These are phyloP conservation scores for Pangasianodon gigas DNA, from an alignment of 2,113 vertebrate genomes.

Conservation along the genomic window DNA sequence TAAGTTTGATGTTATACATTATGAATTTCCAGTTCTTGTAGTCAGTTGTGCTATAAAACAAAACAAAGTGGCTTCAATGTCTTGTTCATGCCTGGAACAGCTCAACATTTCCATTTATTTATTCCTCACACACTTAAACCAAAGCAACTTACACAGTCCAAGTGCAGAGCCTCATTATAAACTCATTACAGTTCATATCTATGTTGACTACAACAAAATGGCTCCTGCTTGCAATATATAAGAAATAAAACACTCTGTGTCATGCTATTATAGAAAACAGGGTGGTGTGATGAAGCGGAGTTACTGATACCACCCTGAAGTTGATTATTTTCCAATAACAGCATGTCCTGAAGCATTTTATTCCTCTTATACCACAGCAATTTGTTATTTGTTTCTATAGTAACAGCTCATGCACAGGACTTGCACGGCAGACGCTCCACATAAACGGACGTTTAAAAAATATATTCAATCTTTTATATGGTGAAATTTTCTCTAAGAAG, in stretches of 20 bases:
- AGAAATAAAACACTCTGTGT: background rate
- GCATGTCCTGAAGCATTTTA: background rate
- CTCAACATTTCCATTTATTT: constrained; percentile 13
- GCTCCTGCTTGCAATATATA: background rate
- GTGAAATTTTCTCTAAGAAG: background rate
- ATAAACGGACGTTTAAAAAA: too few species aligned
- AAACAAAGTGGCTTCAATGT: background rate
- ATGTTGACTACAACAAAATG: too few species aligned
- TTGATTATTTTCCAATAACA: too few species aligned
- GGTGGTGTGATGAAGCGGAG: too few species aligned
- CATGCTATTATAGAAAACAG: background rate
- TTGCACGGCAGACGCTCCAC: background rate
- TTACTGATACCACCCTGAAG: too few species aligned
- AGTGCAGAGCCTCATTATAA: background rate
- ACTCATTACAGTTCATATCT: background rate
- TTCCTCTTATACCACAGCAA: background rate
- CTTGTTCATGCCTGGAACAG: constrained; percentile 37
- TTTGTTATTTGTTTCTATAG: background rate
- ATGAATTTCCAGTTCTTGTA: constrained; percentile 8
- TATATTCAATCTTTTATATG: too few species aligned
- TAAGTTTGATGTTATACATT: background rate
- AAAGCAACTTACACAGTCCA: background rate
- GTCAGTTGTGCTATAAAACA: background rate
- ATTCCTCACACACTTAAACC: too few species aligned
- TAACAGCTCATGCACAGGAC: background rate